phyloP scores from a whole-genome alignment of 2,113 vertebrate genomes.

The Leptosomus discolor region DNA sequence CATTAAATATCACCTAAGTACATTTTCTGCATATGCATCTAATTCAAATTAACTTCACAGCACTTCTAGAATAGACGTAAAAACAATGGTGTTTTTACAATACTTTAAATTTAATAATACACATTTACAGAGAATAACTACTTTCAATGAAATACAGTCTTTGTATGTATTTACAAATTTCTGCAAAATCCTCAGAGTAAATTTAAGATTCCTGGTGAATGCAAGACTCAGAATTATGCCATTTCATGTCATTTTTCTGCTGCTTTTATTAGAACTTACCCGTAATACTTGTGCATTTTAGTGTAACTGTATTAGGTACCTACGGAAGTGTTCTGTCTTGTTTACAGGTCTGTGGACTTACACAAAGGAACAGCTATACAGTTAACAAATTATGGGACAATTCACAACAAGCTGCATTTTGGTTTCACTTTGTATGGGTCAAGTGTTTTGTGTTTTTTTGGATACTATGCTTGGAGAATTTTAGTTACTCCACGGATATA shows the following conservation, averaged over 20 bases:
- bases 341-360: conserved; percentile 31
- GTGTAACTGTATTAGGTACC: not conserved
- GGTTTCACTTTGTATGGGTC: conserved; percentile 26
- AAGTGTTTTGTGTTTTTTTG: not conserved
- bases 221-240: conserved; percentile 19
- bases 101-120: not conserved
- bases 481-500: conserved; percentile 21
- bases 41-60: conserved; percentile 4
- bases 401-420: conserved; percentile 29
- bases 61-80: not conserved
- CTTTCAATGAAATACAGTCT: conserved; percentile 44
- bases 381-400: conserved; percentile 26
- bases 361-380: conserved; percentile 5
- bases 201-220: conserved; percentile 21
- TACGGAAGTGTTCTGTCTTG: conserved; percentile 16
- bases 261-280: conserved; percentile 68
- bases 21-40: conserved; percentile 23
- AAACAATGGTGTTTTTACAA: conserved; percentile 46
- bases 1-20: conserved; percentile 17
- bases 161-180: conserved; percentile 35
- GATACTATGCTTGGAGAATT: not conserved
- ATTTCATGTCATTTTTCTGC: not conserved
- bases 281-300: conserved; percentile 58
- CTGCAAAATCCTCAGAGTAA: conserved; percentile 38
- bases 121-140: conserved; percentile 28